Evolutionary conservation across 1,140 invertebrate species (phyloP), one percentile per base, ranked within the genome.

Genomic region (Zophobas atratus): DNA sequence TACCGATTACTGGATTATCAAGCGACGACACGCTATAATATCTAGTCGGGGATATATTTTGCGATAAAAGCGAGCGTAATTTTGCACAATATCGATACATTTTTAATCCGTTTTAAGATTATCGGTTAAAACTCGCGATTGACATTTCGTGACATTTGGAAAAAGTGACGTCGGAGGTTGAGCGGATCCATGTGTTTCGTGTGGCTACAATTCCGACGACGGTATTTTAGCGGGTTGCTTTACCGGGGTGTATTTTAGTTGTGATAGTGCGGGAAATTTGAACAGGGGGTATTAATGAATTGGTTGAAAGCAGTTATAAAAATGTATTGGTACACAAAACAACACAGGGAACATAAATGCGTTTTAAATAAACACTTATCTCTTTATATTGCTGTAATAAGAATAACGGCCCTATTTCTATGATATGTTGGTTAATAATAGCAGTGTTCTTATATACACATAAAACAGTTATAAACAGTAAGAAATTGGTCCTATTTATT

Each of bases 401-500:
- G 71, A 56, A 73, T 56, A 55, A 73, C 49, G 38, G 71, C 71
- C 71, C 77, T 79, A 79, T 67, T 57, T 55, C 74, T 67, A 80
- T 81, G 80, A 81, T 81, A 81, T 81, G 80, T 81, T 77, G 67
- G 76, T 63, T 55, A 80, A 63, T 71, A 74, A 67, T 78, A 63
- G 67, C 48, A 73, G 55, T 43, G 55, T 51, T 32, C 55, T 60
- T 79, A 53, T 79, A 8, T 79, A 70, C 55, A 75, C 43, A 39
- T 53, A 75, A 63, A 70, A 74, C 56, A 78, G 51, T 57, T 81
- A 81, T 76, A 80, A 81, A 82, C 78, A 79, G 81, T 83, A 82
- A 83, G 82, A 83, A 83, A 83, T 83, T 83, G 82, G 82, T 83
- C 82, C 82, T 82, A 78, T 79, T 79, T 78, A 70, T 79, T 76